Evolutionary conservation across 2,888 invertebrate species (phyloP), one percentile per base, ranked within the genome.

Genomic region (Chaetogeoica ovagalla): DNA sequence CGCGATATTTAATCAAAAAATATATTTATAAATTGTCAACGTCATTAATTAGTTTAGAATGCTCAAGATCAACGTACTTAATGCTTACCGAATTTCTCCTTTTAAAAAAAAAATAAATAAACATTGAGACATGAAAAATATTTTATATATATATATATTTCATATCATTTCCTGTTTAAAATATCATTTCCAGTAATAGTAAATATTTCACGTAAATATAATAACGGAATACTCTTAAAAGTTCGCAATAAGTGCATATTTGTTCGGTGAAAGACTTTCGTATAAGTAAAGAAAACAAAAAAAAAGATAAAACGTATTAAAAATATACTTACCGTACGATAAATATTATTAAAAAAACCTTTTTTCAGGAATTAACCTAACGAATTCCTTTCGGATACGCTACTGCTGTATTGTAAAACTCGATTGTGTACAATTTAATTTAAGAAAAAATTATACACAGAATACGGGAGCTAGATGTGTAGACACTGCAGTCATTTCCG

Each of bases 341-440:
- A 48, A 48, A 9, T 13, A 30, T 52, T 57, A 37, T 57, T 57
- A 69, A 55, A 9, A 13, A 7, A 39, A 30, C 2, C 30, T 30
- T 30, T 30, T 1, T n/a, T 7, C 17, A 70, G 8, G 37, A 66
- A 43, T 66, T 57, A 17, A 15, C 30, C 37, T 17, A 30, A 17
- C 19, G 8, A 11, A 69, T 69, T 37, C 39, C 37, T 37, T 52
- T 1, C 8, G 15, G 37, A 11, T 57, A 37, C 15, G 23, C 63
- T 37, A 21, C 57, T 21, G n/a, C n/a, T 70, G 57, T 70, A 55
- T 57, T 57, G 39, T 57, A n/a, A 37, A 55, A 39, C 57, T 70
- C 55, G 11, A 69, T 69, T 69, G 30, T 69, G 7, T 52, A 30
- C n/a, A 55, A 52, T 69, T 19, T 30, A 69, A 69, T 55, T 69